These are phyloP conservation scores for Scophthalmus maximus DNA, from an alignment of 2,113 vertebrate genomes.

Conservation along the genomic window DNA sequence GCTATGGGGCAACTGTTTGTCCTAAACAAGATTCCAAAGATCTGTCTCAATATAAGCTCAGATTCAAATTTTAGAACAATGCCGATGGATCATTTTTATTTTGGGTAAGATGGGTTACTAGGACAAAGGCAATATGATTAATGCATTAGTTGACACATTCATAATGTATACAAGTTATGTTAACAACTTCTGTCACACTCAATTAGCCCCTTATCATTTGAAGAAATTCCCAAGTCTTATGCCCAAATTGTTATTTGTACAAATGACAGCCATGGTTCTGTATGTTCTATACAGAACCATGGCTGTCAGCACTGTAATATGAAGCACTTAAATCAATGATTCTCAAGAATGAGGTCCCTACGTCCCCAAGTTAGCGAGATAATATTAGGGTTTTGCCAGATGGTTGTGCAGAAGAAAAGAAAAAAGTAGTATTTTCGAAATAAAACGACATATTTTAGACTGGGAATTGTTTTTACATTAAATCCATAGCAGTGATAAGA, in stretches of 20 bases:
- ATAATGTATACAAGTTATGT: not conserved
- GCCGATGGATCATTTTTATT: not conserved
- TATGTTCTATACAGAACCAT: not conserved
- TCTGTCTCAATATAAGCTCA: not conserved
- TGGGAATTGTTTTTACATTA: too few species aligned
- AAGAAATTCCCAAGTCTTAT: not conserved
- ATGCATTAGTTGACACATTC: not conserved
- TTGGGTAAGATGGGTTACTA: not conserved
- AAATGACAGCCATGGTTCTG: not conserved
- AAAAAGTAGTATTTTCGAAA: too few species aligned
- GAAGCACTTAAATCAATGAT: too few species aligned
- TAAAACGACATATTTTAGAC: too few species aligned
- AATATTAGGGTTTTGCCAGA: too few species aligned
- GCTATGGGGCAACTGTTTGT: not conserved
- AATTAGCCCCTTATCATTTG: not conserved
- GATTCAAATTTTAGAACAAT: not conserved
- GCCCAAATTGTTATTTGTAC: not conserved
- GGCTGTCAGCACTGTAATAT: not conserved
- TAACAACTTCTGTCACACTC: not conserved
- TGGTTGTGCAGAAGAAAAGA: too few species aligned
- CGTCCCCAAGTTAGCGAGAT: too few species aligned
- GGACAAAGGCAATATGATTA: not conserved
- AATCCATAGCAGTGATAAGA: too few species aligned
- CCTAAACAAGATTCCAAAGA: not conserved
- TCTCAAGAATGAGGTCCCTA: too few species aligned